Conservation (phyloP, 2,888 invertebrate species). For the Diarsia dahlii region DNA sequence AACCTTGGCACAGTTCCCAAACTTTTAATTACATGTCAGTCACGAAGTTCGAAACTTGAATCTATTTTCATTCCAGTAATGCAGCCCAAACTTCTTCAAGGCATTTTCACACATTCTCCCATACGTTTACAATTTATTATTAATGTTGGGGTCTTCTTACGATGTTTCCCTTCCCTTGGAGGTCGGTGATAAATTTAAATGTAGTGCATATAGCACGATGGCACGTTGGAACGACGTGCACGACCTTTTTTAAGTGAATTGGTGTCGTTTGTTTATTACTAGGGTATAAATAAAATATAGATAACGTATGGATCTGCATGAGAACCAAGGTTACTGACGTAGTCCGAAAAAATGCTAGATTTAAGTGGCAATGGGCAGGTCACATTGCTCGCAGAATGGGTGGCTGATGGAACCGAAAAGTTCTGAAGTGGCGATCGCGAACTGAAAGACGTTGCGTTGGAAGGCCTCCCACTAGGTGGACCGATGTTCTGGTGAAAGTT, state of each 20-base stretch:
- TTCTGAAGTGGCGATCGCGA: too few relatives aligned
- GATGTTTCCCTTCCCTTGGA: constrained; percentile 32
- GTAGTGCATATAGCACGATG: constrained; percentile 32
- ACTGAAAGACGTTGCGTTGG: too few relatives aligned
- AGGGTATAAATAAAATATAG: constrained; percentile 18
- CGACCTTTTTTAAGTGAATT: constrained; percentile 61
- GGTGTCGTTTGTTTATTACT: constrained; percentile 47
- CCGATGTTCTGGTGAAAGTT: too few relatives aligned
- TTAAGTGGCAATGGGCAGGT: too few relatives aligned
- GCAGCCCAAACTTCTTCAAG: constrained; percentile 40
- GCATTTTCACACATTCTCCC: constrained; percentile 39
- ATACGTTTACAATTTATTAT: constrained; percentile 53
- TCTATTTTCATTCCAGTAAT: constrained; percentile 37
- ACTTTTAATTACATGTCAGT: constrained; percentile 53
- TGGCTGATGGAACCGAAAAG: too few relatives aligned
- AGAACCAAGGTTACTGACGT: too few relatives aligned
- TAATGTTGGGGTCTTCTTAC: constrained; percentile 44
- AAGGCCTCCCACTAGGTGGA: too few relatives aligned
- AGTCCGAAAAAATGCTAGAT: too few relatives aligned
- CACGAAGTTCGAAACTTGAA: constrained; percentile 35
- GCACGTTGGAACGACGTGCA: constrained; percentile 19
- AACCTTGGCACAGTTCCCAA: constrained; percentile 32
- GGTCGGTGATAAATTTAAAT: constrained; percentile 55
- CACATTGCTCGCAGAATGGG: too few relatives aligned
- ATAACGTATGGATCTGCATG: too few relatives aligned